Conservation (phyloP, 2,797 vertebrate species). For the Chiroxiphia lanceolata region DNA sequence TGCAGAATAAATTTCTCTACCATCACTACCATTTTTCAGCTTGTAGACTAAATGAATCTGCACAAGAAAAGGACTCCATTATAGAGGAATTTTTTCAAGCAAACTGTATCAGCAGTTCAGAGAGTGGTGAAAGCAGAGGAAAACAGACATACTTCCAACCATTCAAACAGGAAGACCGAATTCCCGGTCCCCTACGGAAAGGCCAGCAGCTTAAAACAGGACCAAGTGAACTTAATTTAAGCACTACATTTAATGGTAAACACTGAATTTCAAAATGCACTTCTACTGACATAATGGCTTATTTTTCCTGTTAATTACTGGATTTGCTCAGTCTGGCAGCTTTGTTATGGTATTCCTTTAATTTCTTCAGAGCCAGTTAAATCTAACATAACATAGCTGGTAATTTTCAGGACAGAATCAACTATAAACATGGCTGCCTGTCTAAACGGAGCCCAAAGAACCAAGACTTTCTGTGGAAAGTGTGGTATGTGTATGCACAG, state of each 20-base stretch:
- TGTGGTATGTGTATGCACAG: not conserved
- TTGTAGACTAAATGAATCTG: slow-evolving; percentile 33
- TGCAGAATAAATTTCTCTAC: not conserved
- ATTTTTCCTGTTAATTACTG: not conserved
- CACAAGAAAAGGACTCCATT: not conserved
- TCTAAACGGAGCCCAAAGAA: not conserved
- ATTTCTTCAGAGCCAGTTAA: not conserved
- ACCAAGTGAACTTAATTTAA: slow-evolving; percentile 1
- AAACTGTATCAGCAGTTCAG: not conserved
- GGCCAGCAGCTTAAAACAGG: not conserved
- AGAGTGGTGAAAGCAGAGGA: not conserved
- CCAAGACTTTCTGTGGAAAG: not conserved
- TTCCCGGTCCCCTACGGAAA: not conserved
- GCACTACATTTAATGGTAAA: not conserved
- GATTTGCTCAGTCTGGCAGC: not conserved
- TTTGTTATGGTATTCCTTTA: not conserved
- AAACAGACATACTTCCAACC: not conserved
- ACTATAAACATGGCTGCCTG: not conserved
- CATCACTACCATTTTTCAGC: not conserved
- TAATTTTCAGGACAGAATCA: not conserved
- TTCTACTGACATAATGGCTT: not conserved
- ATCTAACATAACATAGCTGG: not conserved
- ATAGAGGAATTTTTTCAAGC: not conserved
- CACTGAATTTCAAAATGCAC: not conserved
- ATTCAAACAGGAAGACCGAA: slow-evolving; percentile 43